Percentiles rank a stretch among this genome's conserved stretches.
These are phyloP conservation scores for Zosterops hypoxanthus DNA, from an alignment of 2,113 vertebrate species.

Conservation along the genomic window DNA sequence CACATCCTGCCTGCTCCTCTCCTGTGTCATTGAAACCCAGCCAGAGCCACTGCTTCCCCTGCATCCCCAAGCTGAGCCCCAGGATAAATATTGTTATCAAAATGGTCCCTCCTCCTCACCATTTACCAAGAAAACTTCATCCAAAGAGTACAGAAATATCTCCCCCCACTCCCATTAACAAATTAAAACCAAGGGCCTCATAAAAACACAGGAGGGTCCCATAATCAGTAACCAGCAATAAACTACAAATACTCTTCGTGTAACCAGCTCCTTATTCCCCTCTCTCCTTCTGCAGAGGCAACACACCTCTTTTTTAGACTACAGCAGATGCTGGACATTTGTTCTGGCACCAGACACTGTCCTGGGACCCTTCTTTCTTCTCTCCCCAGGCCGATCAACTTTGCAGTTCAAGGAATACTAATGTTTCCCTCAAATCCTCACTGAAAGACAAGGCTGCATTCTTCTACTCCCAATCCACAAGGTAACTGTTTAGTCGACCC, in stretches of 20 bases:
- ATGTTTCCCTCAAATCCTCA: slow-evolving; percentile 68
- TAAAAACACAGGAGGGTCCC: not conserved
- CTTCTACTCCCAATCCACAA: slow-evolving; percentile 66
- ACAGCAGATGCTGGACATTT: slow-evolving; percentile 79
- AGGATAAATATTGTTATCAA: not conserved
- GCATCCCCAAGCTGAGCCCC: not conserved
- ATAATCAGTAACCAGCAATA: not conserved
- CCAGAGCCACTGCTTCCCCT: not conserved
- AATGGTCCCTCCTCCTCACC: not conserved
- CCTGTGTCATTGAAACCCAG: rapidly evolving
- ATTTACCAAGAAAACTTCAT: not conserved
- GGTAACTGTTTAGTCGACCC: slow-evolving; percentile 57
- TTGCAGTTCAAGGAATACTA: slow-evolving; percentile 69
- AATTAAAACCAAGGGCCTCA: not conserved
- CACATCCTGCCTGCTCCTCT: not conserved
- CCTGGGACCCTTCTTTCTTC: slow-evolving; percentile 66
- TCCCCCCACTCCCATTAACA: not conserved
- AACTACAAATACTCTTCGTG: slow-evolving; percentile 24
- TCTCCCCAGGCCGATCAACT: slow-evolving; percentile 56
- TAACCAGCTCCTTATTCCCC: slow-evolving; percentile 2
- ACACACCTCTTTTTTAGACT: slow-evolving; percentile 52
- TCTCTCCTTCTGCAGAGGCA: slow-evolving; percentile 18
- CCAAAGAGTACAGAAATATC: not conserved
- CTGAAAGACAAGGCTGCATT: slow-evolving; percentile 72
- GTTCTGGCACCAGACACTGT: slow-evolving; percentile 78